Percentiles rank a stretch among this genome's conserved stretches.
Evolutionary conservation across 2,113 vertebrate species (phyloP).

Genomic region (Vulpes ferrilata): DNA sequence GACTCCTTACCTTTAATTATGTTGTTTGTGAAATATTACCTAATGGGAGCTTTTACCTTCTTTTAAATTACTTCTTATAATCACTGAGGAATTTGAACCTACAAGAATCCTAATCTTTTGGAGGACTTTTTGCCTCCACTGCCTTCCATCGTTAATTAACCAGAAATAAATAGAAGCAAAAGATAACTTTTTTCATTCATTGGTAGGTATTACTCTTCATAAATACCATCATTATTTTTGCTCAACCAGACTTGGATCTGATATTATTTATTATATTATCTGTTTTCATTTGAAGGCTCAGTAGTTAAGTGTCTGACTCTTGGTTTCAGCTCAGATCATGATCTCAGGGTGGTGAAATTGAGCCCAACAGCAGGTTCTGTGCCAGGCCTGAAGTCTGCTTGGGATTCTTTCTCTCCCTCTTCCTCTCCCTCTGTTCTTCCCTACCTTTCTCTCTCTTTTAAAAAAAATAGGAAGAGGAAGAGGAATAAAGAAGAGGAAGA

Average conservation of each 20-base stretch:
- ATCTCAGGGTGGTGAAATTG: background rate
- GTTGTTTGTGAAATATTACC: background rate
- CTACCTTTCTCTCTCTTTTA: background rate
- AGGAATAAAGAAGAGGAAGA: too few relatives aligned
- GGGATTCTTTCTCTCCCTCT: background rate
- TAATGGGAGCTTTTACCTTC: background rate
- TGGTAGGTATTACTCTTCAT: background rate
- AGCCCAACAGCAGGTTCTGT: background rate
- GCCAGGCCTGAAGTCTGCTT: background rate
- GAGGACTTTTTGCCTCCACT: conserved; percentile 51
- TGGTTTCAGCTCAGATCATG: background rate
- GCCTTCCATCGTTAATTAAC: conserved; percentile 51
- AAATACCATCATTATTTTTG: conserved; percentile 61
- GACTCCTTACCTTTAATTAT: background rate
- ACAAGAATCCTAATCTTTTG: background rate
- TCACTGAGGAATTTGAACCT: background rate
- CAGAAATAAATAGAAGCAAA: conserved; percentile 56
- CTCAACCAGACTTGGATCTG: conserved; percentile 45
- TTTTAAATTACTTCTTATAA: background rate
- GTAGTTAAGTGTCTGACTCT: background rate
- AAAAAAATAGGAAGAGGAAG: background rate
- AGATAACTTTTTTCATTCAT: background rate
- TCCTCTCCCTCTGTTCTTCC: background rate
- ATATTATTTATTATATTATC: conserved; percentile 16
- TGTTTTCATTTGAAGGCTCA: conserved; percentile 56